Conservation (phyloP, 2,888 invertebrate genomes). For the Cancer borealis region DNA sequence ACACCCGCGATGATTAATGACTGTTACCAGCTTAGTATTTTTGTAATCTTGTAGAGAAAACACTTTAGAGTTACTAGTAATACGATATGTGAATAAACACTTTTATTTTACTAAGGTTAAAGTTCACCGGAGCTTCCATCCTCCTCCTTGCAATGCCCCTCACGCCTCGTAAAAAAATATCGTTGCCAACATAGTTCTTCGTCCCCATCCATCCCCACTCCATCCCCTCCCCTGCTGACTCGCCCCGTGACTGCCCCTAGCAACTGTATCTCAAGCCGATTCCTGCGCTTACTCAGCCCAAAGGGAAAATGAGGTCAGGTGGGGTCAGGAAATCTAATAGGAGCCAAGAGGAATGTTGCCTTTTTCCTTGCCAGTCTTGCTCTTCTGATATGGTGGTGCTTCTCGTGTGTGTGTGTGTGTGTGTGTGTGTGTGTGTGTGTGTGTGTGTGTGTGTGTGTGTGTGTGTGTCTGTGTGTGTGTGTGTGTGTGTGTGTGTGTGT, state of each 20-base stretch:
- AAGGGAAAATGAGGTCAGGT: constrained; percentile 61
- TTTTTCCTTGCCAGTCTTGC: constrained; percentile 22
- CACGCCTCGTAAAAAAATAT: not conserved
- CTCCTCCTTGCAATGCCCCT: not conserved
- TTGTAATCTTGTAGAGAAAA: not conserved
- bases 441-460: constrained; percentile 27
- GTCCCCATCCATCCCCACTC: not conserved
- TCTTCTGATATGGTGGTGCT: not conserved
- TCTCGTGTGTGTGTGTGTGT: not conserved
- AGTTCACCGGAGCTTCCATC: constrained; percentile 13
- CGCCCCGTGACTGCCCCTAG: constrained; percentile 16
- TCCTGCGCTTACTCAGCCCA: constrained; percentile 55
- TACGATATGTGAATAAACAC: not conserved
- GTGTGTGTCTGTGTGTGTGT: not conserved
- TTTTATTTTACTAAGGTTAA: constrained; percentile 7
- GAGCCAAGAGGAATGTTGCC: not conserved
- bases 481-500: too few relatives aligned
- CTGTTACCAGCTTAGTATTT: not conserved
- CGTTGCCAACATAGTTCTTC: constrained; percentile 25
- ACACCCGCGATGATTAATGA: not conserved
- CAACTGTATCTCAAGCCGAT: constrained; percentile 17
- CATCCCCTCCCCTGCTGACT: not conserved
- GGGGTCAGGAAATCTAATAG: constrained; percentile 64
- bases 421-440: constrained; percentile 26
- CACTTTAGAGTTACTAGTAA: not conserved